These are phyloP conservation scores for Lepidotrigona ventralis DNA, from an alignment of 1,140 invertebrate species.

Conservation along the genomic window DNA sequence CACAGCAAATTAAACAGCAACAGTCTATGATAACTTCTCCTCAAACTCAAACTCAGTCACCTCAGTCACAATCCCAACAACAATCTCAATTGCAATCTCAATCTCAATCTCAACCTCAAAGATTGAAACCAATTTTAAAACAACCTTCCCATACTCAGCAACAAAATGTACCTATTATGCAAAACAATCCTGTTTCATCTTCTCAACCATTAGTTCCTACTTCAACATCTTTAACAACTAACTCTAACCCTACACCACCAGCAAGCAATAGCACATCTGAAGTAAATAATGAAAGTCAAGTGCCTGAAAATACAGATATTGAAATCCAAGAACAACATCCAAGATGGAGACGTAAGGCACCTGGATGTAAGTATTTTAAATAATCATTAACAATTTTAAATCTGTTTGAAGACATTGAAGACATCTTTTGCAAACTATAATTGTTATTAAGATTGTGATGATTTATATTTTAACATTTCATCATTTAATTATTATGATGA, in stretches of 20 bases:
- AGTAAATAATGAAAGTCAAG: slow-evolving; percentile 29
- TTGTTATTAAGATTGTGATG: not conserved
- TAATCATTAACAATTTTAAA: not conserved
- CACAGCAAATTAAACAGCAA: slow-evolving; percentile 43
- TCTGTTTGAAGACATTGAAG: not conserved
- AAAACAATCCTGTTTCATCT: slow-evolving; percentile 37
- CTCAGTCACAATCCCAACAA: slow-evolving; percentile 34
- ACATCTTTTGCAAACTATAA: not conserved
- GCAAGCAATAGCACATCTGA: slow-evolving; percentile 37
- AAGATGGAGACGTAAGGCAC: slow-evolving; percentile 73
- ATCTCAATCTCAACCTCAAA: slow-evolving; percentile 57
- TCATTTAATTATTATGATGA: slow-evolving; percentile 68
- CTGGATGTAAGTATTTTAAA: slow-evolving; percentile 71
- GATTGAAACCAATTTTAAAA: slow-evolving; percentile 76
- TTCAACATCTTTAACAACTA: slow-evolving; percentile 29
- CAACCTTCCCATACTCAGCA: slow-evolving; percentile 47
- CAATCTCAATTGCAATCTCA: slow-evolving; percentile 40
- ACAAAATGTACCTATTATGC: slow-evolving; percentile 3
- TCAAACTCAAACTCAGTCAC: slow-evolving; percentile 36
- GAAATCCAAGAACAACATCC: slow-evolving; percentile 64
- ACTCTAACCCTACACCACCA: slow-evolving; percentile 25
- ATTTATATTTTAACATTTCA: too few relatives aligned
- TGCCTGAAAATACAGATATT: slow-evolving; percentile 56
- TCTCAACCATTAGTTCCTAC: slow-evolving; percentile 30
- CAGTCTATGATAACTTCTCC: slow-evolving; percentile 9